A percentile compares a stretch with the other conserved stretches of the same genome.
Conservation (phyloP, 1,140 invertebrate genomes). For the Drosophila ambigua region DNA sequence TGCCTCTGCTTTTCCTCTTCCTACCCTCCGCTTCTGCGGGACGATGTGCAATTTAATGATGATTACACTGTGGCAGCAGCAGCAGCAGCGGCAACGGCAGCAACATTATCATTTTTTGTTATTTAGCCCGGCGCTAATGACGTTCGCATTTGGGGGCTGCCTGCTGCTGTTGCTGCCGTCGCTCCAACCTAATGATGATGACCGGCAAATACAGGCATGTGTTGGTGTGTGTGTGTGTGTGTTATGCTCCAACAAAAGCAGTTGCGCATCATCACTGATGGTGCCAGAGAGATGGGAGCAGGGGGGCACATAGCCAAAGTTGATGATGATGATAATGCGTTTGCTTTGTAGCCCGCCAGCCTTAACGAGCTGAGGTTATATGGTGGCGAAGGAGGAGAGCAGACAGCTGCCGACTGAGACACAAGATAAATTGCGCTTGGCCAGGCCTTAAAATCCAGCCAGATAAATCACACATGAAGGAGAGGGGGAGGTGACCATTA, state of each 20-base stretch:
- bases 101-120: slow-evolving; percentile 82
- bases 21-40: slow-evolving; percentile 10
- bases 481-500: not conserved
- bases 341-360: slow-evolving; percentile 58
- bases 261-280: slow-evolving; percentile 38
- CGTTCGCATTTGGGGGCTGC: slow-evolving; percentile 68
- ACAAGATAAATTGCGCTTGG: slow-evolving; percentile 64
- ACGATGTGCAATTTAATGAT: slow-evolving; percentile 76
- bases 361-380: slow-evolving; percentile 63
- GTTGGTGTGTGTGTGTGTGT: slow-evolving; percentile 25
- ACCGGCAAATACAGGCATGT: slow-evolving; percentile 56
- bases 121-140: slow-evolving; percentile 80
- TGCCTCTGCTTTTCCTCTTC: slow-evolving; percentile 4
- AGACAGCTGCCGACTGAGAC: slow-evolving; percentile 22
- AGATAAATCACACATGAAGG: slow-evolving; percentile 42
- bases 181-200: slow-evolving; percentile 80
- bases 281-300: slow-evolving; percentile 1
- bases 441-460: slow-evolving; percentile 54
- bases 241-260: slow-evolving; percentile 63
- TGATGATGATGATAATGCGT: slow-evolving; percentile 80
- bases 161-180: slow-evolving; percentile 21
- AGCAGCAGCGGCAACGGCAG: slow-evolving; percentile 57
- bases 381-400: slow-evolving; percentile 8
- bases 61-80: slow-evolving; percentile 64
- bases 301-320: slow-evolving; percentile 18